Evolutionary conservation across 2,888 invertebrate species (phyloP).

Genomic region (Caenorhabditis sp.): DNA sequence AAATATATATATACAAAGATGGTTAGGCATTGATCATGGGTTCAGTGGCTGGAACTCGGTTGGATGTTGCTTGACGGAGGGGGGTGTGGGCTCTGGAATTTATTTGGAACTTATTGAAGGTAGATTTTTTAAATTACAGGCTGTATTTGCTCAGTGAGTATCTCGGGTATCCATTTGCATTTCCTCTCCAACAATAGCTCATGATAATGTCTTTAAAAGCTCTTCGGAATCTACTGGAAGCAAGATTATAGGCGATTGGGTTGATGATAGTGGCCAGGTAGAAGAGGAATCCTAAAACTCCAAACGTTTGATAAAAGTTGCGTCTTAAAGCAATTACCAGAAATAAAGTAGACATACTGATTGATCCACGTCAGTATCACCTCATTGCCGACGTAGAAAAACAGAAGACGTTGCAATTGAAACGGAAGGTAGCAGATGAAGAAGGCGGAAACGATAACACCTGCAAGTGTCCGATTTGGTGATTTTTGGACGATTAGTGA

Average conservation of each 20-base stretch:
- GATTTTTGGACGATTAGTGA: slow-evolving; percentile 47
- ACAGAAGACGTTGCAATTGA: slow-evolving; percentile 74
- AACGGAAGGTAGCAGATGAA: slow-evolving; percentile 77
- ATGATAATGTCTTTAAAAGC: slow-evolving; percentile 72
- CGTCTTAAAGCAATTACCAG: too few relatives aligned
- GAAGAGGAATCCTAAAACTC: slow-evolving; percentile 75
- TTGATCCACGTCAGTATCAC: slow-evolving; percentile 61
- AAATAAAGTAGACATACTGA: slow-evolving; percentile 74
- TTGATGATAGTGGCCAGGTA: slow-evolving; percentile 75
- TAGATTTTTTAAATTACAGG: too few relatives aligned
- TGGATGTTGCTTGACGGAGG: slow-evolving; percentile 39
- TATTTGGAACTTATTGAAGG: too few relatives aligned
- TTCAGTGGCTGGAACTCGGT: slow-evolving; percentile 31
- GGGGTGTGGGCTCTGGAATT: slow-evolving; percentile 56
- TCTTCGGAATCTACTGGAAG: slow-evolving; percentile 70
- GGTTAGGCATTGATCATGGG: slow-evolving; percentile 3
- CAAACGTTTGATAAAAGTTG: too few relatives aligned
- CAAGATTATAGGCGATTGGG: slow-evolving; percentile 75
- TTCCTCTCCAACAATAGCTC: slow-evolving; percentile 40
- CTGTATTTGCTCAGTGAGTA: slow-evolving; percentile 56
- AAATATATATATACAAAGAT: not conserved
- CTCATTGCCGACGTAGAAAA: slow-evolving; percentile 71
- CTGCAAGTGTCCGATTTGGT: slow-evolving; percentile 60
- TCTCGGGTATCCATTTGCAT: slow-evolving; percentile 34
- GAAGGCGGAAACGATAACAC: slow-evolving; percentile 73